Conservation (phyloP, 2,113 vertebrate species). For the Hypomesus transpacificus region DNA sequence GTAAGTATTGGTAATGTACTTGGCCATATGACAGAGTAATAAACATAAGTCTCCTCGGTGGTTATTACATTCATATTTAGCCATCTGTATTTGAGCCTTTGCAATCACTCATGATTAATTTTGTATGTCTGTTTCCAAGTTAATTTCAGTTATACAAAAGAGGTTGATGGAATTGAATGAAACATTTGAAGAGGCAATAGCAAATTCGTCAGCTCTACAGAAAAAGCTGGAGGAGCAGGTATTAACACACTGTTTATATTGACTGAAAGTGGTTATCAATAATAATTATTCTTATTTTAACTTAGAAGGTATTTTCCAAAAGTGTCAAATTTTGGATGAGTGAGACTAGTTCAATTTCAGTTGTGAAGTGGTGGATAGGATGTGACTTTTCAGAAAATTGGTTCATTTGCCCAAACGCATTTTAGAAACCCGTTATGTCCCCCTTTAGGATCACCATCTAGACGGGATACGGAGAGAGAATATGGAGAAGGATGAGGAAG, state of each 20-base stretch:
- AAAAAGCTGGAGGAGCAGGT: conserved; percentile 57
- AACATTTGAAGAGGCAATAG: conserved; percentile 57
- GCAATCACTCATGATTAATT: too few species aligned
- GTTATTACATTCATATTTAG: background rate
- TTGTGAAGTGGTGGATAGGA: background rate
- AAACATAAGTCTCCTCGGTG: background rate
- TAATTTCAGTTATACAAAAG: conserved; percentile 72
- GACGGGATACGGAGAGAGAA: conserved; percentile 59
- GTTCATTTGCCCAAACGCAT: background rate
- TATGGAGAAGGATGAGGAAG: conserved; percentile 69
- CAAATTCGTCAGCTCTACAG: conserved; percentile 58
- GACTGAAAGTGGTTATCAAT: background rate
- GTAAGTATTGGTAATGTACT: conserved; percentile 51
- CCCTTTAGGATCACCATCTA: conserved; percentile 28
- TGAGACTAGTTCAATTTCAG: background rate
- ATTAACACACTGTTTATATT: background rate
- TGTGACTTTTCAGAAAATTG: background rate
- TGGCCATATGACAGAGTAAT: too few species aligned
- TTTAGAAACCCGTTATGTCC: background rate
- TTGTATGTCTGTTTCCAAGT: too few species aligned
- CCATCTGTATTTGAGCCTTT: background rate
- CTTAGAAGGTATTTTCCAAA: background rate
- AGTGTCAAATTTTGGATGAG: too few species aligned
- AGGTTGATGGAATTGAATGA: conserved; percentile 73
- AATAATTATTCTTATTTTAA: background rate